Conservation (phyloP, 1,140 invertebrate species). For the Thaumetopoea pityocampa region DNA sequence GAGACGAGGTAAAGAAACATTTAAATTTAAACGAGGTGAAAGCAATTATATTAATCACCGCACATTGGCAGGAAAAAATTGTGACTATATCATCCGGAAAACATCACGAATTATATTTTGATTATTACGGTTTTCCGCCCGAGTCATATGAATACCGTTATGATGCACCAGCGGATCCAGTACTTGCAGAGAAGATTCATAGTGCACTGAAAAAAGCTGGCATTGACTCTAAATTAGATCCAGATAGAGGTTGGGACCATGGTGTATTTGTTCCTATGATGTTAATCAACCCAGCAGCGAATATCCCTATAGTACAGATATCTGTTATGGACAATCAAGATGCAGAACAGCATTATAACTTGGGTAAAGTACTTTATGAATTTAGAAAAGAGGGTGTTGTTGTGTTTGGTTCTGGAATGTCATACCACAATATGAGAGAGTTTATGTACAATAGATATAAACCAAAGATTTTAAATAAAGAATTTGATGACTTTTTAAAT, state of each 20-base stretch:
- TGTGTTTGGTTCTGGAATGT: constrained; percentile 64
- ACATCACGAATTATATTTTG: constrained; percentile 62
- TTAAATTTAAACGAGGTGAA: constrained; percentile 53
- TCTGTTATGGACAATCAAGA: constrained; percentile 56
- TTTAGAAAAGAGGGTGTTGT: constrained; percentile 63
- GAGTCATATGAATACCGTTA: constrained; percentile 63
- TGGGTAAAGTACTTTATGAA: constrained; percentile 48
- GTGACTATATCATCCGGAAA: constrained; percentile 59
- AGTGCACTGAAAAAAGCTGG: constrained; percentile 40
- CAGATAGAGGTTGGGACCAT: constrained; percentile 64
- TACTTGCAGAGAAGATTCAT: constrained; percentile 48
- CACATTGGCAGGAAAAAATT: constrained; percentile 57
- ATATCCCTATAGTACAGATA: constrained; percentile 60
- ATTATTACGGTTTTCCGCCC: constrained; percentile 64
- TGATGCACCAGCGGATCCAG: constrained; percentile 55
- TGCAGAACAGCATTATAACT: constrained; percentile 51
- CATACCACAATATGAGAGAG: constrained; percentile 67
- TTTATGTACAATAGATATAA: constrained; percentile 37
- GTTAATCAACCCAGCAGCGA: constrained; percentile 55
- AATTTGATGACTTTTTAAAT: constrained; percentile 58
- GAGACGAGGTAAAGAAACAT: constrained; percentile 56
- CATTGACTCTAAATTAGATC: constrained; percentile 50
- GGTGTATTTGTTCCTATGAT: constrained; percentile 70
- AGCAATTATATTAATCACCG: constrained; percentile 62
- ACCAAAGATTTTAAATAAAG: constrained; percentile 43